A percentile compares a stretch with the other conserved stretches of the same genome.
Conservation (phyloP, 2,888 invertebrate genomes). For the Cephus spinipes region DNA sequence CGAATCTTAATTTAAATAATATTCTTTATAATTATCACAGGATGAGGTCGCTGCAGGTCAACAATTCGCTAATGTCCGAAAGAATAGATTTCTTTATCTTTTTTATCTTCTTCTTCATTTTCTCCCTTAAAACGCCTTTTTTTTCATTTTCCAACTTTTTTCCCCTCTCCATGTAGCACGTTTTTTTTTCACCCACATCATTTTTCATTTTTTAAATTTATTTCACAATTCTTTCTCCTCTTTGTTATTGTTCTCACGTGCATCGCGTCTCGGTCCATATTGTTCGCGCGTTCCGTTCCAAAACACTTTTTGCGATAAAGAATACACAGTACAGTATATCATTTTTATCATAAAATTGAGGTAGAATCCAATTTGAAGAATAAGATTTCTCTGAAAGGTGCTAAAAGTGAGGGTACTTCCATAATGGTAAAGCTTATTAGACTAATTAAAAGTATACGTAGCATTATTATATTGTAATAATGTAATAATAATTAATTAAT, state of each 20-base stretch:
- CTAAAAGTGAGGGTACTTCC: constrained; percentile 63
- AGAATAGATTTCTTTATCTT: constrained; percentile 7
- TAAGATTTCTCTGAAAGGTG: constrained; percentile 44
- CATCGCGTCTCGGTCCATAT: neutral
- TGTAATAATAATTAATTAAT: constrained; percentile 37
- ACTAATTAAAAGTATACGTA: constrained; percentile 59
- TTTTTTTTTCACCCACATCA: neutral
- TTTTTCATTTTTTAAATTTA: neutral
- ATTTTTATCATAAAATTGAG: constrained; percentile 53
- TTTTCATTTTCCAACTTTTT: neutral
- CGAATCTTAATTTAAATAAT: constrained; percentile 62
- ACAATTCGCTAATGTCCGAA: constrained; percentile 37
- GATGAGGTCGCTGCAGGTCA: constrained; percentile 64
- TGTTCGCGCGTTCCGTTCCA: constrained; percentile 1
- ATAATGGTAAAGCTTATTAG: constrained; percentile 52
- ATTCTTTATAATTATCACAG: constrained; percentile 65
- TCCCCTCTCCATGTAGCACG: neutral
- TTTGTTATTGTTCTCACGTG: constrained; percentile 4
- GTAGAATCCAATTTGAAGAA: constrained; percentile 61
- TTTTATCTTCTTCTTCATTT: neutral
- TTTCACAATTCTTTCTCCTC: neutral
- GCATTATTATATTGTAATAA: constrained; percentile 52
- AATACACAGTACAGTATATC: constrained; percentile 14
- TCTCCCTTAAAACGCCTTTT: neutral
- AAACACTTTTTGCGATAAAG: constrained; percentile 14